Percentiles rank a stretch among this genome's conserved stretches.
phyloP scores from a whole-genome alignment of 2,888 invertebrate genomes.

The Drosophila incognita region DNA sequence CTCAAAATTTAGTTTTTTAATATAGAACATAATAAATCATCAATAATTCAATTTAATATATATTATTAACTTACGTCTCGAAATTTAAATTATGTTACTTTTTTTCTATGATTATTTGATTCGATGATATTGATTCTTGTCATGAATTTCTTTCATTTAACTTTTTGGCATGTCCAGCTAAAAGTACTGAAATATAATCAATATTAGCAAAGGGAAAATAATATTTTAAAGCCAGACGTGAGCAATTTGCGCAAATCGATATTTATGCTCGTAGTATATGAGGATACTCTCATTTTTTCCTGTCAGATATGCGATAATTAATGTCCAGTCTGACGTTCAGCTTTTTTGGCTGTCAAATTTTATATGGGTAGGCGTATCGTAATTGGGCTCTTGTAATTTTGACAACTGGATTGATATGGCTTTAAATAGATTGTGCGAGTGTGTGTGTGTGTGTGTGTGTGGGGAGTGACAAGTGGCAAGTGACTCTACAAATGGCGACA shows the following conservation, averaged over 20 bases:
- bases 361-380: conserved; percentile 24
- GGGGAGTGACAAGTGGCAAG: conserved; percentile 26
- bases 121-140: neutral
- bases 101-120: neutral
- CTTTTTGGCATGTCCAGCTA: neutral
- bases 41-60: too few species aligned
- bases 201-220: neutral
- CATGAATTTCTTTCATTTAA: neutral
- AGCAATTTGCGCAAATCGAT: conserved; percentile 6
- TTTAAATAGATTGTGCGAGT: conserved; percentile 26
- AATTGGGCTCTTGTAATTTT: conserved; percentile 59
- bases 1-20: neutral
- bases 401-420: conserved; percentile 44
- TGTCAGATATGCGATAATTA: conserved; percentile 38
- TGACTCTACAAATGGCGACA: conserved; percentile 46
- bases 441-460: conserved; percentile 5
- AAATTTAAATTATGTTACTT: neutral
- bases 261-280: neutral
- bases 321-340: conserved; percentile 39
- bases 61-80: neutral
- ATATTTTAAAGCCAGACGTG: neutral
- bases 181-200: neutral
- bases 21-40: too few species aligned
- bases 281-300: neutral
- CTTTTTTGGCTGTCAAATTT: conserved; percentile 21